Evolutionary conservation across 2,797 vertebrate genomes (phyloP).

Genomic region (Gallinago solitaria): DNA sequence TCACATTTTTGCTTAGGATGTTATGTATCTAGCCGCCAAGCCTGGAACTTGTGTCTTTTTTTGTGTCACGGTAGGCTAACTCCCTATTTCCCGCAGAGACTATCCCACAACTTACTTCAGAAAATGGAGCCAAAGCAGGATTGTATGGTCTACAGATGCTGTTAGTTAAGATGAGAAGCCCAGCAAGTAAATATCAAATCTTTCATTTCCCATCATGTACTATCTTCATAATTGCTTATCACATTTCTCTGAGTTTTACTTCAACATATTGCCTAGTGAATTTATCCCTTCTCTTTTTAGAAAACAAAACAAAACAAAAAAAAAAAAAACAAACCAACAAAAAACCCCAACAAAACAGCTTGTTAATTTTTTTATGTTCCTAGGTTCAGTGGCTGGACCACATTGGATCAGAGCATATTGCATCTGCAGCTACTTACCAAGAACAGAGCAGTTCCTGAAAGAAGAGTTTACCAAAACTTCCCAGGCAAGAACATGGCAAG

Average conservation of each 20-base stretch:
- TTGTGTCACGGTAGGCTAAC: not conserved
- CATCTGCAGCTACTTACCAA: not conserved
- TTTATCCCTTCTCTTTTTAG: not conserved
- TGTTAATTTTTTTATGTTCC: not conserved
- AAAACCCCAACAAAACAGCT: not conserved
- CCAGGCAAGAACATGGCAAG: rapidly evolving
- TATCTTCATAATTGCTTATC: not conserved
- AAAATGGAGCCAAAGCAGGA: not conserved
- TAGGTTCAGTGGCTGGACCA: not conserved
- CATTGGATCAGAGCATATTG: not conserved
- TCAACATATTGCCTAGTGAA: not conserved
- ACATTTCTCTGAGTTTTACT: not conserved
- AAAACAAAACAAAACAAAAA: not conserved
- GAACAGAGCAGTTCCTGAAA: not conserved
- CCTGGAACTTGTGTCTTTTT: not conserved
- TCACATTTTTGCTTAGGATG: slow-evolving; percentile 9
- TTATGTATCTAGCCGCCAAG: not conserved
- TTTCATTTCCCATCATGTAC: rapidly evolving
- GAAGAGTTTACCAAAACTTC: not conserved
- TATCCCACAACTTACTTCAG: not conserved
- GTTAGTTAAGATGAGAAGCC: not conserved
- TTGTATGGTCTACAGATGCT: not conserved
- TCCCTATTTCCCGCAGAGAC: not conserved
- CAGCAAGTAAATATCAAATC: not conserved
- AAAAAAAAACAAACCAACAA: no score